phyloP scores from a whole-genome alignment of 2,888 invertebrate species.

The Antheraea assamensis region DNA sequence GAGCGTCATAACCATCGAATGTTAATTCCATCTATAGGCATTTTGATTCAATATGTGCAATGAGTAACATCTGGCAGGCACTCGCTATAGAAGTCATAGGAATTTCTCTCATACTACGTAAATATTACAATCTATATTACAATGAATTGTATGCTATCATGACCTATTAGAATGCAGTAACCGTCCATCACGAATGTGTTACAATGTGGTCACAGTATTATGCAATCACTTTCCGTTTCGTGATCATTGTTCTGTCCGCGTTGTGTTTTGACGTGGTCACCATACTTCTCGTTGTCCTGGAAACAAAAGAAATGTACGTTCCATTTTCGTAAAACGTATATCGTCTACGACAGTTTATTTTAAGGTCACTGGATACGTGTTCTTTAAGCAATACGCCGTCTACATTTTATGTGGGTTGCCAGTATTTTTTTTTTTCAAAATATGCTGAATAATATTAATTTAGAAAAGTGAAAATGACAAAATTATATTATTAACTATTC shows the following conservation, averaged over 20 bases:
- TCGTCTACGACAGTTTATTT: no score
- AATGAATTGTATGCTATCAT: neutral
- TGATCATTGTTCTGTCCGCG: neutral
- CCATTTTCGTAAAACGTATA: no score
- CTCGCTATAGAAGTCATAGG: neutral
- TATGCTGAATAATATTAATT: no score
- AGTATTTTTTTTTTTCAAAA: no score
- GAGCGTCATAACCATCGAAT: neutral
- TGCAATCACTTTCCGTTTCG: constrained; percentile 10
- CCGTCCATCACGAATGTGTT: neutral
- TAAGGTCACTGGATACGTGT: no score
- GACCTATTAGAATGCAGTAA: neutral
- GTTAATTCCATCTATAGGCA: neutral
- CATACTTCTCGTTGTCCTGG: neutral
- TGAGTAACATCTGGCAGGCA: neutral
- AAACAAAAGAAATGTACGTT: neutral
- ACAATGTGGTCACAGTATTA: neutral
- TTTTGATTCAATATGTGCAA: neutral
- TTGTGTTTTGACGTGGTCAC: neutral
- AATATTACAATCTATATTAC: neutral
- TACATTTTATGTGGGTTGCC: no score
- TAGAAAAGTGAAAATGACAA: no score
- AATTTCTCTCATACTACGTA: neutral
- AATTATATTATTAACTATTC: no score
- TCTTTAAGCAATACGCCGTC: no score